phyloP scores from a whole-genome alignment of 2,113 vertebrate genomes.

The Elgaria multicarinata region DNA sequence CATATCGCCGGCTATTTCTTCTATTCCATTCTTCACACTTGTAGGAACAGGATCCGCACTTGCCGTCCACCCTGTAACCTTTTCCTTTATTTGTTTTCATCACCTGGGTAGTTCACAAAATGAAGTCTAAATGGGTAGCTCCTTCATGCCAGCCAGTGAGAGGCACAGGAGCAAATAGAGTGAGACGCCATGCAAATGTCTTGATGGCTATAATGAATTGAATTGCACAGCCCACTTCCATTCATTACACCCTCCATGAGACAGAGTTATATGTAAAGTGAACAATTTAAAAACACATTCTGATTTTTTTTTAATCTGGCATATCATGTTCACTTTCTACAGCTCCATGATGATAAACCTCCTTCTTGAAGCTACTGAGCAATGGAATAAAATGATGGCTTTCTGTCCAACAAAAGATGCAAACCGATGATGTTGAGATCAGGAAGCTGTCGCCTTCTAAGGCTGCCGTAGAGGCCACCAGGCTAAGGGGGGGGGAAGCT shows the following conservation, averaged over 20 bases:
- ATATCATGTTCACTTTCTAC: slow-evolving; percentile 38
- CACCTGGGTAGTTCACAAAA: slow-evolving; percentile 53
- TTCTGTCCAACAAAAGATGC: slow-evolving; percentile 1
- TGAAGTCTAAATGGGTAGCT: slow-evolving; percentile 38
- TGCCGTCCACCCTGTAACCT: slow-evolving; percentile 27
- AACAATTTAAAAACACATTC: slow-evolving; percentile 62
- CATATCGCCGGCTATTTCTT: background rate
- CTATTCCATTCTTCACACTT: background rate
- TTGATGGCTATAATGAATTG: slow-evolving; percentile 65
- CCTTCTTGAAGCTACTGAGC: slow-evolving; percentile 17
- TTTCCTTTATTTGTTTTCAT: slow-evolving; percentile 39
- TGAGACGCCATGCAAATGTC: background rate
- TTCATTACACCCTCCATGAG: slow-evolving; percentile 56
- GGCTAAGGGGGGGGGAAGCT: background rate
- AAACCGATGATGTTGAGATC: background rate
- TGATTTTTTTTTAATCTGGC: slow-evolving; percentile 53
- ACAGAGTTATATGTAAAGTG: slow-evolving; percentile 56
- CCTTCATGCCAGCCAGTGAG: slow-evolving; percentile 26
- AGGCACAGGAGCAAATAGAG: slow-evolving; percentile 37
- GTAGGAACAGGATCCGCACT: slow-evolving; percentile 37
- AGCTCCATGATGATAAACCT: background rate
- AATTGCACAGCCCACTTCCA: slow-evolving; percentile 46
- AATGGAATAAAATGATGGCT: slow-evolving; percentile 33
- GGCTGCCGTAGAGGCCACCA: slow-evolving; percentile 40
- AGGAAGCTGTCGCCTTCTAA: slow-evolving; percentile 35